Evolutionary conservation across 2,113 vertebrate genomes (phyloP), one percentile per base, ranked within the genome.

Genomic region (Bujurquina vittata): DNA sequence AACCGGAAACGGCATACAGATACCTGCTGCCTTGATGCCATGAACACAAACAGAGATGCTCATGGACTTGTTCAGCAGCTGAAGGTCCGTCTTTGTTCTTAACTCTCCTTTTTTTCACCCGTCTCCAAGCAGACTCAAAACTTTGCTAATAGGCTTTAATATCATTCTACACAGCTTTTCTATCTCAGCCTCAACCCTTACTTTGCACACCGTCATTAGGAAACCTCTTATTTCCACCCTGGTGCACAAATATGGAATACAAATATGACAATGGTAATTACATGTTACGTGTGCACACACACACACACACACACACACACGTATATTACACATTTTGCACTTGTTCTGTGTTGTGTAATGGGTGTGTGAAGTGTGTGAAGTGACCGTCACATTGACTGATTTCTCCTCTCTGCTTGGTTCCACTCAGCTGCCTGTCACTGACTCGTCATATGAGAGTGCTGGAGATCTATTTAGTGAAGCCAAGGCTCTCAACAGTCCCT

Each of bases 391-490:
- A 59, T 2, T 58, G 75, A 74, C 33, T 74, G 82, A 58, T 56
- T 18, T 58, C 57, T 22, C 37, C 22, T 1, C 40, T 69, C 0
- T 69, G 40, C 40, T 49, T 49, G 40, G 63, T 69, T 69, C 63
- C 63, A 69, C 15, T 49, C 40, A 69, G 63, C 40, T 67, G 40
- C 40, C 40, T 67, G 63, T 67, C 63, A 82, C 40, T 33, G 75
- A 65, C 72, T 77, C 61, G 33, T 61, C 55, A 80, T 40, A 11
- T 37, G 4, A n/a, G 22, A 77, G 61, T 73, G 31, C 17, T 12
- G 22, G 23, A 74, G 31, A 56, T 62, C 33, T 74, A 20, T 84
- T 84, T 84, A 31, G 8, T 69, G 40, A 14, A 82, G 49, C 35
- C 6, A 2, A 14, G 15, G 55, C 37, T 58, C 11, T 54, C 65